A percentile compares a stretch with the other conserved stretches of the same genome.
These are phyloP conservation scores for Phoenoteleia sp. DNA, from an alignment of 2,888 invertebrate genomes.

Conservation along the genomic window DNA sequence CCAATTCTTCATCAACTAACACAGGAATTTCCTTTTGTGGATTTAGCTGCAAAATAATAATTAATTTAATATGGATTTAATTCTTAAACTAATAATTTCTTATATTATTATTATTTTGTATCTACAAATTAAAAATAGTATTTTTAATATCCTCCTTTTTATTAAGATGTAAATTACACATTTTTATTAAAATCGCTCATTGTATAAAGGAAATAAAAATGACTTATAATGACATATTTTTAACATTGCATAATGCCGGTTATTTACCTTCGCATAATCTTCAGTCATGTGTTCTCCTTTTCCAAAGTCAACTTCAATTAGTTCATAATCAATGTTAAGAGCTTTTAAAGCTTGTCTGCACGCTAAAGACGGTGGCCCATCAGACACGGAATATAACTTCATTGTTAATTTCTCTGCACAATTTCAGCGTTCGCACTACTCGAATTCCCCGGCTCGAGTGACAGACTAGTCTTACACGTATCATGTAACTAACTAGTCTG, in stretches of 20 bases:
- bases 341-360: slow-evolving; percentile 91
- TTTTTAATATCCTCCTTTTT: no score
- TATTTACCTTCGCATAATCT: slow-evolving; percentile 90
- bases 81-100: slow-evolving; percentile 1
- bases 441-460: slow-evolving; percentile 20
- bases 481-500: slow-evolving; percentile 48
- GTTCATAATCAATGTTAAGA: slow-evolving; percentile 89
- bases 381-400: slow-evolving; percentile 92
- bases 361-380: slow-evolving; percentile 93
- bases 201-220: no score
- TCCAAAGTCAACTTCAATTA: slow-evolving; percentile 90
- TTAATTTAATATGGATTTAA: not conserved
- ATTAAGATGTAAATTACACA: no score
- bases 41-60: slow-evolving; percentile 89
- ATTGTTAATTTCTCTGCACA: slow-evolving; percentile 82
- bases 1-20: slow-evolving; percentile 93
- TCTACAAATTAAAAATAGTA: not conserved
- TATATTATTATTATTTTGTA: not conserved
- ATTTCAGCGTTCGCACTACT: not conserved
- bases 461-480: slow-evolving; percentile 24
- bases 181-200: no score
- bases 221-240: no score
- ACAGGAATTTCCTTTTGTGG: slow-evolving; percentile 94
- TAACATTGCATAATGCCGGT: not conserved
- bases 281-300: slow-evolving; percentile 92